Percentiles rank a stretch among this genome's conserved stretches.
Conservation (phyloP, 2,797 vertebrate genomes). For the Apogon hyalosoma region DNA sequence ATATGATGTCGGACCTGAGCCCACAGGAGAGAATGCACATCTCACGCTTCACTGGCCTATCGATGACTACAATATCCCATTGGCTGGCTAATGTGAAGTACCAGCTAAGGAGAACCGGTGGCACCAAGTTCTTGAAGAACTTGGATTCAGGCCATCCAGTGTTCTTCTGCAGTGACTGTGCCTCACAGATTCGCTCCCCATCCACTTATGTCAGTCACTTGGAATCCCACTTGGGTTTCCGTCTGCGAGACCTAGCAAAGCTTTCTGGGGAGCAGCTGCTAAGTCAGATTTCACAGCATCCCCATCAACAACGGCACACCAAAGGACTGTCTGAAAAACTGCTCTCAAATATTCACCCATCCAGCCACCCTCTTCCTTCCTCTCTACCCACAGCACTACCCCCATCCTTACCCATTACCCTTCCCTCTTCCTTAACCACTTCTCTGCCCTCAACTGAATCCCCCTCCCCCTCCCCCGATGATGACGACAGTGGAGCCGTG, state of each 20-base stretch:
- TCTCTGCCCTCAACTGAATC: constrained; percentile 76
- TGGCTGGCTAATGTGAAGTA: constrained; percentile 99
- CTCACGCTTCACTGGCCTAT: constrained; percentile 97
- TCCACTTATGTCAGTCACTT: constrained; percentile 98
- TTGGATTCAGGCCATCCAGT: constrained; percentile 98
- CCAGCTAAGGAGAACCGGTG: constrained; percentile 98
- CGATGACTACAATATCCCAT: constrained; percentile 99
- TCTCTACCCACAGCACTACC: constrained; percentile 84
- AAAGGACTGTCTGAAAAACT: constrained; percentile 97
- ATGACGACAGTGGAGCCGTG: constrained; percentile 89
- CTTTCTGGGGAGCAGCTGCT: constrained; percentile 95
- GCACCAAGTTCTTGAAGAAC: constrained; percentile 99
- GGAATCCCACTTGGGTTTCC: constrained; percentile 98
- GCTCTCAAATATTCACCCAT: constrained; percentile 81
- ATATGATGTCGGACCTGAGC: constrained; percentile 98
- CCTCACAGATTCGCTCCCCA: constrained; percentile 98
- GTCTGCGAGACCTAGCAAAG: constrained; percentile 96
- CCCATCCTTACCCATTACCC: constrained; percentile 78
- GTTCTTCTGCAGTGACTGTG: constrained; percentile 99
- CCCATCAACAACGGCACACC: constrained; percentile 84
- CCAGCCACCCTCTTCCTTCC: constrained; percentile 81
- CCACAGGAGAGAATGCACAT: constrained; percentile 99
- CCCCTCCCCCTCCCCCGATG: constrained; percentile 88
- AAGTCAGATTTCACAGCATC: constrained; percentile 89
- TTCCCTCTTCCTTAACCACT: constrained; percentile 79